Base-by-base conservation (phyloP, 2,113 vertebrate species). In the Anas platyrhynchos region DNA sequence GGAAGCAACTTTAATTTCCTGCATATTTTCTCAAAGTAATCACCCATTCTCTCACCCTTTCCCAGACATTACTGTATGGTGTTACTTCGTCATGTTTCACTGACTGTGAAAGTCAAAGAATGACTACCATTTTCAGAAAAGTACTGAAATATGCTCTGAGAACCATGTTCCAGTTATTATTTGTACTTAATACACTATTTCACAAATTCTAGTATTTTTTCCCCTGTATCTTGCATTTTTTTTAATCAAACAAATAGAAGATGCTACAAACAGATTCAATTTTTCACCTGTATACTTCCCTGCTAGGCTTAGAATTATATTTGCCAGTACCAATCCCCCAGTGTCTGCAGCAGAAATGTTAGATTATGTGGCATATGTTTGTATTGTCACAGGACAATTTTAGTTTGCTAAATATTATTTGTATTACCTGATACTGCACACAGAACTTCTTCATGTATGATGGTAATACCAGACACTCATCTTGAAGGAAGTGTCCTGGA, bases 1-100 rank as follows among this genome's bases (percentile, higher is more conserved):
- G 61, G 72, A 83, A 88, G 46, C 36, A 67, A 27, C 68, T 93
- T 83, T 74, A 62, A 89, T 81, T 88, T 95, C 86, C 61, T 94
- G 80, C 32, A 2, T 90, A 46, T 80, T 90, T 95, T 23, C 56
- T 77, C 32, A 88, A 58, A 71, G 68, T 41, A 67, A 8, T 91
- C 56, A 59, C 27, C 76, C 52, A 21, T 78, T 83, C 76, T 74
- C 71, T 86, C 59, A 36, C 7, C 61, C 38, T 71, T 61, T 68
- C 56, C 32, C 46, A 80, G 36, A 50, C 68, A 46, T 81, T 8
- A 7, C 27, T 63, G 2, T 23, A 23, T 58, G 41, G 16, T 58
- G 23, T 66, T 82, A 62, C 62, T 75, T 62, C 77, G 58, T 41
- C 63, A 80, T 0, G 0, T 83, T 91, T 88, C 75, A 66, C n/a